These are phyloP conservation scores for Nannospalax galili DNA, from an alignment of 2,113 vertebrate genomes.

Conservation along the genomic window DNA sequence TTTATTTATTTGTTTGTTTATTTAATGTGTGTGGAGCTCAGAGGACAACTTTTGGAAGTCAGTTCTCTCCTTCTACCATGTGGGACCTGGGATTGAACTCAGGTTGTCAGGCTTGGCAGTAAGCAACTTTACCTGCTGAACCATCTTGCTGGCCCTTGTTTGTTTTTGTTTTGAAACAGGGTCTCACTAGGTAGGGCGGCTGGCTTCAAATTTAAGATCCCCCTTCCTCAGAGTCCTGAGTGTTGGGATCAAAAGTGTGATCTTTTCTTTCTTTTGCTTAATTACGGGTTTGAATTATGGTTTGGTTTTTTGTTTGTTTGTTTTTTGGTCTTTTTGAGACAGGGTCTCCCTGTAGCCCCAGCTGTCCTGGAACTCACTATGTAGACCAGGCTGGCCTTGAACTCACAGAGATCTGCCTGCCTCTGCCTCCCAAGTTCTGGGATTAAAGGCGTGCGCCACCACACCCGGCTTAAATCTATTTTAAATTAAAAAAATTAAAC, in stretches of 20 bases:
- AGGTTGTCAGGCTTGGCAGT: not conserved
- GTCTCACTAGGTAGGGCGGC: not conserved
- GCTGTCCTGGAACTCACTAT: no score
- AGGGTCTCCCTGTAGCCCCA: no score
- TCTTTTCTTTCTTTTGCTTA: not conserved
- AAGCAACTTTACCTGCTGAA: not conserved
- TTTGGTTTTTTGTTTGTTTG: no score
- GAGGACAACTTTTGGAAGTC: not conserved
- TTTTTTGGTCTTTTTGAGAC: no score
- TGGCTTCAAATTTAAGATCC: not conserved
- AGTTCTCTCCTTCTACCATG: not conserved
- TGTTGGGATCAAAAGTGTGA: not conserved
- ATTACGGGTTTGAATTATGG: not conserved
- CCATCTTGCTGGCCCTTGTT: accelerated
- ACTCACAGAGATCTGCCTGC: no score
- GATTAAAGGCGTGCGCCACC: no score
- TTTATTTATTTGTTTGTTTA: not conserved
- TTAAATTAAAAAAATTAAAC: no score
- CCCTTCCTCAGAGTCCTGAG: not conserved
- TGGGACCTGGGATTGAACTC: no score
- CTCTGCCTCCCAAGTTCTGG: no score
- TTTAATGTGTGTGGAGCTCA: not conserved
- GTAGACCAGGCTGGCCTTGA: no score
- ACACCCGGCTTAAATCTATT: no score
- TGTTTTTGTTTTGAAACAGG: no score